phyloP scores from a whole-genome alignment of 1,140 invertebrate genomes.

The Maniola jurtina region DNA sequence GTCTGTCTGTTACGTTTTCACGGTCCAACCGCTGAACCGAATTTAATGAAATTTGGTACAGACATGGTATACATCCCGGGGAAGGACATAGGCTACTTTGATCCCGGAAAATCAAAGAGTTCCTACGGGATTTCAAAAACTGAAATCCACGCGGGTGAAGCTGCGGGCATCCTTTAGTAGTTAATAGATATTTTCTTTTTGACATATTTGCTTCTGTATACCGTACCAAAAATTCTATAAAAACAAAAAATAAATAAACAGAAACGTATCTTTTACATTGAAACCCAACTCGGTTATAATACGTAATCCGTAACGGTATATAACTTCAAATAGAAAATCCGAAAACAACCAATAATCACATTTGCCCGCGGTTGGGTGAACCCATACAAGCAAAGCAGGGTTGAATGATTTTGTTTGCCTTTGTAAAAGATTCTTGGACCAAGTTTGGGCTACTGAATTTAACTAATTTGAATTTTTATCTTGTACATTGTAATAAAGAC shows the following conservation, averaged over 20 bases:
- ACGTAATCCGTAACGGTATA: constrained; percentile 5
- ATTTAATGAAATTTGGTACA: no score
- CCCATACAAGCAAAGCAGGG: constrained; percentile 3
- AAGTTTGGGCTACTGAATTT: constrained; percentile 2
- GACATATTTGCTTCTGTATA: no score
- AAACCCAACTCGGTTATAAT: neutral
- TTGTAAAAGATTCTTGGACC: neutral
- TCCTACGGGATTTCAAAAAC: no score
- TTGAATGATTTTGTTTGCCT: constrained; percentile 16
- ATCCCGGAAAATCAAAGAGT: no score
- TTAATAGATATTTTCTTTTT: no score
- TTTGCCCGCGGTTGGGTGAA: neutral
- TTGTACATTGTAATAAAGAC: no score
- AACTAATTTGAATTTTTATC: constrained; percentile 2
- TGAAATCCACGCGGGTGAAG: no score
- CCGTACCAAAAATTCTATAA: neutral
- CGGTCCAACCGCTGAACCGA: no score
- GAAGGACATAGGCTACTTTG: no score
- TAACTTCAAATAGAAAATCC: constrained; percentile 2
- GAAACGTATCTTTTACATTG: neutral
- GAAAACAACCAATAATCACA: constrained; percentile 1
- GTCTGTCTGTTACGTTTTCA: no score
- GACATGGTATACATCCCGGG: no score
- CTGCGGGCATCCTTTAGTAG: no score
- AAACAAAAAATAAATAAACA: neutral